Evolutionary conservation across 2,113 vertebrate genomes (phyloP), one percentile per base, ranked within the genome.

Genomic region (Odontophorus gujanensis): DNA sequence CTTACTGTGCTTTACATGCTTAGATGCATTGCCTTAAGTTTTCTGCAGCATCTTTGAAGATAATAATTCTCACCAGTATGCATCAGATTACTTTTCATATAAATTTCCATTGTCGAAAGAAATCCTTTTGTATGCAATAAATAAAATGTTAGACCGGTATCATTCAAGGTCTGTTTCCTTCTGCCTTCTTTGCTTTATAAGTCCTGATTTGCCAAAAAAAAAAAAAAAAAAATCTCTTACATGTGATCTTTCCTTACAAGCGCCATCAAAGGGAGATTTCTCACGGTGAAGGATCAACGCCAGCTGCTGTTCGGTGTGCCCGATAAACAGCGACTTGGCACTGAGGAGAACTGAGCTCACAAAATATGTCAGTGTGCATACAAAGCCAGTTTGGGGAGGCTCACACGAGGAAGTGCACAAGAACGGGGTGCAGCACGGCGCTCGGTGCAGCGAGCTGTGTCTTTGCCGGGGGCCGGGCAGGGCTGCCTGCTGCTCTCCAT

Each of bases 111-210:
- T 96, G 95, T 97, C 93, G 82, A 95, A 94, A 94, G 40, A 90
- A 95, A 92, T 93, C 93, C 81, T 97, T 97, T 97, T 97, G 94
- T 97, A 96, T 97, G 95, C 96, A 96, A 97, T 96, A 96, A 97
- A 96, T 96, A 97, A 96, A 96, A 93, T 67, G 89, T 87, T 96
- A 96, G 96, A 94, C 85, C 87, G 86, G 74, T 93, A 96, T 91
- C 21, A 73, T 89, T 90, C 73, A 90, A 93, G 84, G 53, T 42
- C 36, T 67, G 89, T 65, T 94, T 17, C 7, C 15, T 73, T 63
- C 53, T 90, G 16, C 21, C 6, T 68, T n/a, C 26, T 57, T 53
- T 71, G 40, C 25, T 40, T 26, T 67, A 0, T 12, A 48, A 55
- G 19, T 34, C 15, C 68, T 53, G 30, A 16, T 63, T 8, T 0